A percentile compares a stretch with the other conserved stretches of the same genome.
Conservation (phyloP, 1,140 invertebrate genomes). For the Chelonus insularis region DNA sequence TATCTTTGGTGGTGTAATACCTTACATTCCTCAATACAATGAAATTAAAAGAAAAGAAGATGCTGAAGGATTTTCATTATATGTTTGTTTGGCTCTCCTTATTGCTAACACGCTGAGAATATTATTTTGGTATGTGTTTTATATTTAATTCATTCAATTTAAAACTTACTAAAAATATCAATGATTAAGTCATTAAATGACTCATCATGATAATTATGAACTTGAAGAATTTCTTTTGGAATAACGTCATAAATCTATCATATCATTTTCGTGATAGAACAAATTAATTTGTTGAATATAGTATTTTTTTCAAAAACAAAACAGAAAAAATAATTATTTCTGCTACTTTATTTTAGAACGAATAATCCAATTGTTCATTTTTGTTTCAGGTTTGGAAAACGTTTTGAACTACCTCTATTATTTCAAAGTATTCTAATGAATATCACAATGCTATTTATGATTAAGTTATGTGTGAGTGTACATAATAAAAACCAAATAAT, state of each 20-base stretch:
- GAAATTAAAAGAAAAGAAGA: constrained; percentile 90
- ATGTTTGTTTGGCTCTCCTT: constrained; percentile 92
- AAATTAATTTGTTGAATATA: too few species aligned
- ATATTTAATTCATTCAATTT: too few species aligned
- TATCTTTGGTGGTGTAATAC: constrained; percentile 88
- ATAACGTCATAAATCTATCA: too few species aligned
- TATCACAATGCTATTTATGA: constrained; percentile 92
- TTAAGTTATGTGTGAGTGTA: constrained; percentile 90
- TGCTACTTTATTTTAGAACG: too few species aligned
- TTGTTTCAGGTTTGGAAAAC: constrained; percentile 91
- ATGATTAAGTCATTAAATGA: too few species aligned
- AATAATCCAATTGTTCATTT: too few species aligned
- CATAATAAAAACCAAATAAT: constrained; percentile 81
- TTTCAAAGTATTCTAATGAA: constrained; percentile 98
- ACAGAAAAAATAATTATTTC: too few species aligned
- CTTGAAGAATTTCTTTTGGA: too few species aligned
- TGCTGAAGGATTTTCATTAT: constrained; percentile 93
- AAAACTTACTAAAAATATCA: too few species aligned
- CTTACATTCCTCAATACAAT: constrained; percentile 89
- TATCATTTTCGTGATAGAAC: too few species aligned
- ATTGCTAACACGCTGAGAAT: constrained; percentile 96
- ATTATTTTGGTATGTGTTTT: constrained; percentile 87
- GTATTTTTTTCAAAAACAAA: too few species aligned
- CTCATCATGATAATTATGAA: too few species aligned
- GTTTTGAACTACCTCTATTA: constrained; percentile 91